Percentiles rank a stretch among this genome's conserved stretches.
Evolutionary conservation across 1,140 invertebrate species (phyloP).

Genomic region (Sweltsa coloradensis): DNA sequence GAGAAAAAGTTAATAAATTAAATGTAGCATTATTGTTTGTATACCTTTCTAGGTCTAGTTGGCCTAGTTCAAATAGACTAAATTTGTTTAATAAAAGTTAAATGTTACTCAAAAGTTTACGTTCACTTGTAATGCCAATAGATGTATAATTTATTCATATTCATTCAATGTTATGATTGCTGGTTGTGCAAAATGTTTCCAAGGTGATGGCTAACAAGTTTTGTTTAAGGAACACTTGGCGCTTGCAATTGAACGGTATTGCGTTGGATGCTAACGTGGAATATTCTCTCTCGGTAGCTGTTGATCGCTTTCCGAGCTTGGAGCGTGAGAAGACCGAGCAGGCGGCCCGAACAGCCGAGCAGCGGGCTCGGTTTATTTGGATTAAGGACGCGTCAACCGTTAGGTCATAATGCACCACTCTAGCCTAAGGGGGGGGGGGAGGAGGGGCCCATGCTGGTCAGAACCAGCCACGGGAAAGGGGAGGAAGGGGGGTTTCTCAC

Average conservation of each 20-base stretch:
- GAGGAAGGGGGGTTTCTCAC: too few relatives aligned
- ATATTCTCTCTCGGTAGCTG: slow-evolving; percentile 43
- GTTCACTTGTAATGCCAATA: too few relatives aligned
- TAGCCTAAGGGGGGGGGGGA: too few relatives aligned
- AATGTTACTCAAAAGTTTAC: too few relatives aligned
- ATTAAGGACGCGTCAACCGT: too few relatives aligned
- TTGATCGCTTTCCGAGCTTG: slow-evolving; percentile 78
- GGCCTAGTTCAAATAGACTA: too few relatives aligned
- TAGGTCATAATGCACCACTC: too few relatives aligned
- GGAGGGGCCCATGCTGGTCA: too few relatives aligned
- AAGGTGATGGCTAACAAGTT: background rate
- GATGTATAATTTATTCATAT: too few relatives aligned
- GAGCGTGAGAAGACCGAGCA: slow-evolving; percentile 50
- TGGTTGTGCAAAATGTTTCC: background rate
- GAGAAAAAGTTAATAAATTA: background rate
- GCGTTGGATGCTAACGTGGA: background rate
- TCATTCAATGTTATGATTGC: background rate
- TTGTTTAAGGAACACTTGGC: background rate
- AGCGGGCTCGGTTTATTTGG: slow-evolving; percentile 23
- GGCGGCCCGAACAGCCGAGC: slow-evolving; percentile 16
- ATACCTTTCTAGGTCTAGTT: too few relatives aligned
- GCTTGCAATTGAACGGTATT: background rate
- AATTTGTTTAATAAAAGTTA: too few relatives aligned
- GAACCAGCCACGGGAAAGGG: too few relatives aligned
- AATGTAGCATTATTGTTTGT: background rate